Conservation (phyloP, 2,888 invertebrate species). For the Phalera bucephala region DNA sequence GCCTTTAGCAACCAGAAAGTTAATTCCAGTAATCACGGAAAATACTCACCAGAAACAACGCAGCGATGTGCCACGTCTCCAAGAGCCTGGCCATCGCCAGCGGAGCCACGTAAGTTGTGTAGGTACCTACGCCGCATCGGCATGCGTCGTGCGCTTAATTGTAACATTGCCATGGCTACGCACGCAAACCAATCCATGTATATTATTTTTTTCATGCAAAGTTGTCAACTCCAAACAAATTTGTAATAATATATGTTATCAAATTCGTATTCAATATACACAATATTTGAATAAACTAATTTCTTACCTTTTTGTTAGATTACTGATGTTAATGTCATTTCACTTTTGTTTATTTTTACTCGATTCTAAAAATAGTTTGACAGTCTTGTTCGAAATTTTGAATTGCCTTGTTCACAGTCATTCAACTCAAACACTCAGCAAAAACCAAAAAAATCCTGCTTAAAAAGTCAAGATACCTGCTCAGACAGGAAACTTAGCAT, state of each 20-base stretch:
- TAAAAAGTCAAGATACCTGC: slow-evolving; percentile 62
- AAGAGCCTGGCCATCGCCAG: slow-evolving; percentile 77
- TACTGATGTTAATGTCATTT: no score
- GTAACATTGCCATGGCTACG: slow-evolving; percentile 43
- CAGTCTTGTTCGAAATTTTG: no score
- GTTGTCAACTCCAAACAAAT: no score
- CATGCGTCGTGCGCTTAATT: slow-evolving; percentile 2
- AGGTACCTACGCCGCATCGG: no score
- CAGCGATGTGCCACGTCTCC: slow-evolving; percentile 72
- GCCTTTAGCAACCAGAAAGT: slow-evolving; percentile 76
- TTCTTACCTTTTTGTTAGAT: no score
- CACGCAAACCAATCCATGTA: slow-evolving; percentile 27
- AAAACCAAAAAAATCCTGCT: slow-evolving; percentile 65
- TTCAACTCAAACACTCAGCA: slow-evolving; percentile 66
- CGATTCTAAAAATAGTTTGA: no score
- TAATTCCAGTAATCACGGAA: slow-evolving; percentile 86
- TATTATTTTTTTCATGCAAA: no score
- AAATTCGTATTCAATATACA: no score
- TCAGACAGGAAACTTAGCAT: slow-evolving; percentile 63
- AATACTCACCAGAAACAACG: slow-evolving; percentile 74
- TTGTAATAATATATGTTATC: no score
- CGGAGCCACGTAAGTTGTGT: slow-evolving; percentile 80
- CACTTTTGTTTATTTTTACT: no score
- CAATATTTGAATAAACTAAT: no score
- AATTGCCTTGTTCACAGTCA: slow-evolving; percentile 63